These are phyloP conservation scores for Polietes domitor DNA, from an alignment of 2,888 invertebrate genomes.

Conservation along the genomic window DNA sequence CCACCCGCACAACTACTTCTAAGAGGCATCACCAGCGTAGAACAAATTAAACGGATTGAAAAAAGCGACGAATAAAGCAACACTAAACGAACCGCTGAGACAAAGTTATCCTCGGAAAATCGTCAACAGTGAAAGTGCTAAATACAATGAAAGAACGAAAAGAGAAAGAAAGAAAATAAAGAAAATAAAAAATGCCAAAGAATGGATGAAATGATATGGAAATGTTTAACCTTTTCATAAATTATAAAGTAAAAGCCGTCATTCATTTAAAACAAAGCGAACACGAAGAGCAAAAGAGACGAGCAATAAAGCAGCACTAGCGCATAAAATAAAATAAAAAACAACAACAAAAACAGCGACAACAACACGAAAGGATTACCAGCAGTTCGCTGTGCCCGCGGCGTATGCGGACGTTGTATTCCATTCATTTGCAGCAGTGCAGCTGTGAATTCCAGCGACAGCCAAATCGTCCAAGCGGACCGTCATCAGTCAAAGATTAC, in stretches of 20 bases:
- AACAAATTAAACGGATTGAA: not conserved
- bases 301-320: conserved; percentile 5
- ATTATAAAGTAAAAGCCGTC: not conserved
- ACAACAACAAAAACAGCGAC: not conserved
- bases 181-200: not conserved
- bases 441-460: not conserved
- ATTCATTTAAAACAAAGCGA: not conserved
- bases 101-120: not conserved
- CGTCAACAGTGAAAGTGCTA: not conserved
- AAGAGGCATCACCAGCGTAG: not conserved
- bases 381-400: not conserved
- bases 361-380: not conserved
- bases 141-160: not conserved
- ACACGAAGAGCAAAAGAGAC: not conserved
- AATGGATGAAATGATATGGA: conserved; percentile 27
- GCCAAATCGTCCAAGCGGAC: not conserved
- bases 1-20: not conserved
- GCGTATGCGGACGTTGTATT: conserved; percentile 7
- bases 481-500: conserved; percentile 22
- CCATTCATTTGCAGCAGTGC: not conserved
- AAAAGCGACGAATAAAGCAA: not conserved
- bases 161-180: not conserved
- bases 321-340: not conserved
- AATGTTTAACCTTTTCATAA: conserved; percentile 20
- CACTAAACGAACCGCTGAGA: not conserved